Base-by-base conservation (phyloP, 1,140 invertebrate species). In the Apis laboriosa region DNA sequence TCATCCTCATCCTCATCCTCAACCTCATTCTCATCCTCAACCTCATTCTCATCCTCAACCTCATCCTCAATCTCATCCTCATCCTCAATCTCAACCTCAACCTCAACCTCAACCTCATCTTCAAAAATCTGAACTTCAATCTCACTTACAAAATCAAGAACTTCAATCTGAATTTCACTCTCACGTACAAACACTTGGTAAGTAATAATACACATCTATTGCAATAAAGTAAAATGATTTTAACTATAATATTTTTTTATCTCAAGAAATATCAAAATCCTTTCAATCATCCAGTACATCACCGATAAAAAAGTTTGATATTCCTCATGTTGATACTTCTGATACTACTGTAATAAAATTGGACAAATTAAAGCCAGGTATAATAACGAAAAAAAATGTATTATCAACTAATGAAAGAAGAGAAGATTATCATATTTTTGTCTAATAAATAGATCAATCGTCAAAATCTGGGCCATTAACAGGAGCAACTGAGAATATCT, bases 401-500 rank as follows among this genome's bases (percentile, higher is more conserved):
- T 4, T 2, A 21, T 51, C 49, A 51, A 11, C 7, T n/a, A 5
- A 64, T 5, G 24, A 64, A 78, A 13, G 12, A 3, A 51, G 28
- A 3, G 13, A 8, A 67, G 1, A 51, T 64, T 12, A 21, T 21
- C 12, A 3, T 21, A 28, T 56, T 24, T 56, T 17, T 49, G 0
- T 49, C n/a, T 8, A 68, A 82, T 21, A 9, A 43, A 12, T 15
- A 86, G 78, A 60, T 15, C 49, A 63, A 51, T 12, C 51, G n/a
- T 58, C 61, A 63, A 77, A 43, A 60, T 64, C 63, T 0, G 73
- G 78, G 28, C 78, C 84, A 28, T 56, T 79, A 67, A 64, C 79
- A 17, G 84, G 70, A 4, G 81, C 83, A 28, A 92, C 53, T 4
- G 88, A 88, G 56, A 76, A 74, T 24, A 34, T 12, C 11, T 93